Evolutionary conservation across 2,113 vertebrate genomes (phyloP).

Genomic region (Corythaeola cristata): DNA sequence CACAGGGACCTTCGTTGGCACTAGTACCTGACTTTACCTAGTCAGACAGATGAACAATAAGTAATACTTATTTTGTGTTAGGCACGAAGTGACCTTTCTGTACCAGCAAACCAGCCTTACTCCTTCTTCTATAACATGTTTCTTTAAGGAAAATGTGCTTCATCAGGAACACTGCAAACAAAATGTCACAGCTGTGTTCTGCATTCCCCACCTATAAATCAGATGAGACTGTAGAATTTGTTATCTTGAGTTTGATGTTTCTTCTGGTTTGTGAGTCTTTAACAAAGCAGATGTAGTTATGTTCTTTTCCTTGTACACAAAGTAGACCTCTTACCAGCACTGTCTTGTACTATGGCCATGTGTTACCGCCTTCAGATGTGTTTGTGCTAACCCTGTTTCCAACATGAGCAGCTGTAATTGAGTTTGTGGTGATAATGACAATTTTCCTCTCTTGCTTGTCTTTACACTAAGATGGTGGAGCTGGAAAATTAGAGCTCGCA

Average conservation of each 20-base stretch:
- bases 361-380: background rate
- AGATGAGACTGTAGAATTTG: background rate
- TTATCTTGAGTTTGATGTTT: background rate
- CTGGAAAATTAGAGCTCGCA: background rate
- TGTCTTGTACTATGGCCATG: background rate
- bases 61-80: background rate
- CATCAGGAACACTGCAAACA: background rate
- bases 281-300: background rate
- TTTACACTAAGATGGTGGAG: background rate
- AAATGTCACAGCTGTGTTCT: background rate
- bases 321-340: background rate
- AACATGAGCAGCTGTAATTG: accelerated
- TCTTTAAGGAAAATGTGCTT: background rate
- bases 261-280: background rate
- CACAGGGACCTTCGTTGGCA: background rate
- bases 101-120: background rate
- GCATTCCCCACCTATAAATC: background rate
- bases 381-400: background rate
- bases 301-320: background rate
- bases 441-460: background rate
- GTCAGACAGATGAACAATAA: background rate
- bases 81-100: background rate
- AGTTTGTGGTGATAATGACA: background rate
- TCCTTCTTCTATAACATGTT: background rate
- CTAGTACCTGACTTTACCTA: background rate